Evolutionary conservation across 2,888 invertebrate species (phyloP).

Genomic region (Nezara viridula): DNA sequence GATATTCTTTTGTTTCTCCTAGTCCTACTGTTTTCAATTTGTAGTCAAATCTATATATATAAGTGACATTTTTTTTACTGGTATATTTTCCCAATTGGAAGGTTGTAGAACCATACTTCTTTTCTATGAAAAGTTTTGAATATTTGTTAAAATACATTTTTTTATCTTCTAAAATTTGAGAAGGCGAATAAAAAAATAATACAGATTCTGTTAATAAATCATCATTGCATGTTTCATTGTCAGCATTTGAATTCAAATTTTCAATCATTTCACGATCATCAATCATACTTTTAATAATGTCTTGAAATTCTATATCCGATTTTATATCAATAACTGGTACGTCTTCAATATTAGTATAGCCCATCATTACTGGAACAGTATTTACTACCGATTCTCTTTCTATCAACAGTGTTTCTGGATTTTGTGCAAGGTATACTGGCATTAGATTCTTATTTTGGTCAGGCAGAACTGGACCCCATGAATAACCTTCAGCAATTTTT

Average conservation of each 20-base stretch:
- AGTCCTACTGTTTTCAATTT: slow-evolving; percentile 71
- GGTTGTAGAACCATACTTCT: slow-evolving; percentile 80
- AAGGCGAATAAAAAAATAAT: slow-evolving; percentile 81
- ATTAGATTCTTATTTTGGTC: slow-evolving; percentile 77
- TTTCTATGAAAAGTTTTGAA: slow-evolving; percentile 82
- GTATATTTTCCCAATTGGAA: slow-evolving; percentile 78
- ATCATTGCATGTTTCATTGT: slow-evolving; percentile 69
- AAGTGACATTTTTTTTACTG: slow-evolving; percentile 74
- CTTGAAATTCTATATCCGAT: slow-evolving; percentile 65
- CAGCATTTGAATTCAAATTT: slow-evolving; percentile 63
- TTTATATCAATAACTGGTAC: slow-evolving; percentile 68
- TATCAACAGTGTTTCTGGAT: slow-evolving; percentile 70
- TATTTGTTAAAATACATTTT: slow-evolving; percentile 76
- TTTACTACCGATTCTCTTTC: slow-evolving; percentile 61
- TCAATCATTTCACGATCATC: slow-evolving; percentile 58
- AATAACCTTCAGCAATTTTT: slow-evolving; percentile 67
- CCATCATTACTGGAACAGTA: slow-evolving; percentile 79
- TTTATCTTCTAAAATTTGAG: slow-evolving; percentile 76
- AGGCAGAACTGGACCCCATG: slow-evolving; percentile 86
- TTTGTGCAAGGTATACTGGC: slow-evolving; percentile 77
- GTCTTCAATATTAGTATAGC: slow-evolving; percentile 87
- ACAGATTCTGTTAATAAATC: slow-evolving; percentile 76
- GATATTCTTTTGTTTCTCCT: slow-evolving; percentile 81
- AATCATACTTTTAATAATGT: slow-evolving; percentile 27
- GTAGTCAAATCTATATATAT: slow-evolving; percentile 81